Conservation (phyloP, 2,113 vertebrate species). For the Thermophis baileyi region DNA sequence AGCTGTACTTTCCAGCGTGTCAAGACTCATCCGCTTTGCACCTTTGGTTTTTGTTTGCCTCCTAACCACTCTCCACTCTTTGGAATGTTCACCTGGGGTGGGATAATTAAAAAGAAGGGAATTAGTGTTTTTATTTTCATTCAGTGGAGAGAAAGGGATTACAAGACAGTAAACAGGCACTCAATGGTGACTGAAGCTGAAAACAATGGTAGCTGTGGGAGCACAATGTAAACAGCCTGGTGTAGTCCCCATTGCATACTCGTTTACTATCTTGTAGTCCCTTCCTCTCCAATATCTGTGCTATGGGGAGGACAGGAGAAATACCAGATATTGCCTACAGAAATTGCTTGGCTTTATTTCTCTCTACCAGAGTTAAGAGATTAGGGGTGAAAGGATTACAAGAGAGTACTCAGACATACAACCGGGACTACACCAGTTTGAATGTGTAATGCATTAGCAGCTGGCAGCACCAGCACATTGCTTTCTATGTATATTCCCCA, state of each 20-base stretch:
- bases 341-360: not conserved
- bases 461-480: not conserved
- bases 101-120: not conserved
- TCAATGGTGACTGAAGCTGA: not conserved
- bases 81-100: not conserved
- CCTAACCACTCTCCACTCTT: not conserved
- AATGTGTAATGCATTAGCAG: not conserved
- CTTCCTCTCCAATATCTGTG: not conserved
- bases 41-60: not conserved
- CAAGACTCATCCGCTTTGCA: not conserved
- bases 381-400: not conserved
- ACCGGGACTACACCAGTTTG: not conserved
- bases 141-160: not conserved
- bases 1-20: not conserved
- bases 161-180: not conserved
- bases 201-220: not conserved
- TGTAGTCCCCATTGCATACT: not conserved
- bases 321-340: not conserved
- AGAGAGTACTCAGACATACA: not conserved
- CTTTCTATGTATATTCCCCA: not conserved
- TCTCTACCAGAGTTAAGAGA: not conserved
- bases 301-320: not conserved
- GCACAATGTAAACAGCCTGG: not conserved
- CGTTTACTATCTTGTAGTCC: not conserved
- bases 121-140: not conserved